These are phyloP conservation scores for Narcine bancroftii DNA, from an alignment of 2,113 vertebrate species.

Conservation along the genomic window DNA sequence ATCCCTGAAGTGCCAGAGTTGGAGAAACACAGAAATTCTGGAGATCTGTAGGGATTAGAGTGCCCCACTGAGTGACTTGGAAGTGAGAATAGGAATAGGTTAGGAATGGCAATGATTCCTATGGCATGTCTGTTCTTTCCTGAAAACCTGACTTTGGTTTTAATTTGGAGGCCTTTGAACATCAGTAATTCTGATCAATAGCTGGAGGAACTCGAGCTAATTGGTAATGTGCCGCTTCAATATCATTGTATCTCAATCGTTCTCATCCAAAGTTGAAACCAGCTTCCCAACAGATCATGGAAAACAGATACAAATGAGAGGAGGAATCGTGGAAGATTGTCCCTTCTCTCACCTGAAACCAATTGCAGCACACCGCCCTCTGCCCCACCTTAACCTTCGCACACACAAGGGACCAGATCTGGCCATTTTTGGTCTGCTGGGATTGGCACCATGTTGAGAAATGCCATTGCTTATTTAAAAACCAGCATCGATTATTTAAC, in stretches of 20 bases:
- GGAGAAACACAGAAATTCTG: background rate
- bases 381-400: background rate
- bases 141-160: background rate
- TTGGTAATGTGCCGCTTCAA: background rate
- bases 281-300: background rate
- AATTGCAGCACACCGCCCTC: background rate
- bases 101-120: background rate
- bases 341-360: background rate
- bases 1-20: background rate
- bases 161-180: background rate
- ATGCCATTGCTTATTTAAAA: background rate
- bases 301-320: background rate
- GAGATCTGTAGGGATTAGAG: background rate
- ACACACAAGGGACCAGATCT: background rate
- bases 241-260: background rate
- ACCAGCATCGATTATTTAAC: background rate
- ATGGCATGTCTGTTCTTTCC: background rate
- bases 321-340: background rate
- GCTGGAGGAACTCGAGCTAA: background rate
- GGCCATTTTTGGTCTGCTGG: background rate
- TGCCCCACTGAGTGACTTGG: background rate
- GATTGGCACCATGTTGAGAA: background rate
- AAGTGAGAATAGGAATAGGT: background rate
- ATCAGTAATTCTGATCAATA: background rate
- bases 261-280: background rate